Percentiles rank a stretch among this genome's conserved stretches.
phyloP scores from a whole-genome alignment of 53 echinoderm and acorn worm species.

The Paelopatides confundens region DNA sequence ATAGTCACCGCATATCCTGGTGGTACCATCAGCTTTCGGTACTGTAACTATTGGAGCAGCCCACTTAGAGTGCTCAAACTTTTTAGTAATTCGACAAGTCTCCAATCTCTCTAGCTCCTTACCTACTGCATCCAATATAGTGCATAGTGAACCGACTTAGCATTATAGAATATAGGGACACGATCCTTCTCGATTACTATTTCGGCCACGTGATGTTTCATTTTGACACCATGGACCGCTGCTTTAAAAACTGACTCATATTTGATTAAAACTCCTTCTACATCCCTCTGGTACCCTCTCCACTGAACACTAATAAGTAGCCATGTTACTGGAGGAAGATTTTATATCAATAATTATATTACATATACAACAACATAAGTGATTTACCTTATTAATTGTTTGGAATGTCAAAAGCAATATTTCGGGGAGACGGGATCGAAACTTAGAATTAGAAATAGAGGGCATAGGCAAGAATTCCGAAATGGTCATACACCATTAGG shows the following conservation, averaged over 20 bases:
- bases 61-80: conserved; percentile 45
- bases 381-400: too few species aligned
- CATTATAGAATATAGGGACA: conserved; percentile 9
- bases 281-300: too few species aligned
- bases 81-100: neutral
- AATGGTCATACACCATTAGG: too few species aligned
- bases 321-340: too few species aligned
- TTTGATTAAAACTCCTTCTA: too few species aligned
- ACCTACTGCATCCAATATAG: neutral
- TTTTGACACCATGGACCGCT: neutral
- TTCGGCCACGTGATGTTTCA: conserved; percentile 37
- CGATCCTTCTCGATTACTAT: conserved; percentile 33
- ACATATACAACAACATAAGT: conserved; percentile 41
- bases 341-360: too few species aligned
- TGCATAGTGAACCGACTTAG: conserved; percentile 44
- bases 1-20: conserved; percentile 63
- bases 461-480: too few species aligned
- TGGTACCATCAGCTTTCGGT: neutral
- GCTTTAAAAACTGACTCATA: too few species aligned
- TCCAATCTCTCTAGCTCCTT: conserved; percentile 41
- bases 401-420: too few species aligned
- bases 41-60: conserved; percentile 55
- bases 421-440: too few species aligned
- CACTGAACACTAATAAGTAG: too few species aligned
- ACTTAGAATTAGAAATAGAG: too few species aligned